Base-by-base conservation (phyloP, 2,888 invertebrate genomes). In the Drosophila pullipes region DNA sequence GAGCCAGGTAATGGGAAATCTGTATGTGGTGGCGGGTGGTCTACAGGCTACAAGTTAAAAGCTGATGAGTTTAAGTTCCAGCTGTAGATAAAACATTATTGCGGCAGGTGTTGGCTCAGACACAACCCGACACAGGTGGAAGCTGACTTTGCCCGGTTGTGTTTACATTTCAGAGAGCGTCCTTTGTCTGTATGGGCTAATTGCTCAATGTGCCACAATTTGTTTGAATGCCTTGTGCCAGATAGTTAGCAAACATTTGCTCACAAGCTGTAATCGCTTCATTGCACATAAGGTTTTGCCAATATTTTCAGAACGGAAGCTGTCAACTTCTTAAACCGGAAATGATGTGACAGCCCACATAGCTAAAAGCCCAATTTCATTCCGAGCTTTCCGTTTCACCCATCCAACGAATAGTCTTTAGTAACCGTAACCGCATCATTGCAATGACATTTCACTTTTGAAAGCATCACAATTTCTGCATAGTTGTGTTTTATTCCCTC, bases 401-500 rank as follows among this genome's bases (percentile, higher is more conserved):
- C 18, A 25, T 35, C 33, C 30, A 9, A 50, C 28, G 30, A 41
- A 16, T 7, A 44, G 7, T 28, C 7, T 11, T 10, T 16, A 47
- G 33, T 28, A 59, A 71, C 50, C 30, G 59, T 67, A 79, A 82
- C 88, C 85, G 64, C 85, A 87, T 69, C 62, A 71, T 71, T 74
- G 77, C 76, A 77, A 80, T 87, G 85, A 79, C 85, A 89, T 80
- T 89, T 74, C 60, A 89, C 85, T 89, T 74, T 52, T n/a, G 33
- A 55, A 55, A 16, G 55, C 62, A 44, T 13, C 28, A 47, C 28
- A 39, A 55, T 77, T 61, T 59, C 62, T 53, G 50, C 58, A 57
- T 59, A 53, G 37, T 22, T 66, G 55, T 39, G 18, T 16, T 60
- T n/a, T 11, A 47, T 71, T 31, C 65, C 35, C 71, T 50, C 28